Percentiles rank a stretch among this genome's conserved stretches.
These are phyloP conservation scores for Ormia ochracea DNA, from an alignment of 2,888 invertebrate genomes.

Conservation along the genomic window DNA sequence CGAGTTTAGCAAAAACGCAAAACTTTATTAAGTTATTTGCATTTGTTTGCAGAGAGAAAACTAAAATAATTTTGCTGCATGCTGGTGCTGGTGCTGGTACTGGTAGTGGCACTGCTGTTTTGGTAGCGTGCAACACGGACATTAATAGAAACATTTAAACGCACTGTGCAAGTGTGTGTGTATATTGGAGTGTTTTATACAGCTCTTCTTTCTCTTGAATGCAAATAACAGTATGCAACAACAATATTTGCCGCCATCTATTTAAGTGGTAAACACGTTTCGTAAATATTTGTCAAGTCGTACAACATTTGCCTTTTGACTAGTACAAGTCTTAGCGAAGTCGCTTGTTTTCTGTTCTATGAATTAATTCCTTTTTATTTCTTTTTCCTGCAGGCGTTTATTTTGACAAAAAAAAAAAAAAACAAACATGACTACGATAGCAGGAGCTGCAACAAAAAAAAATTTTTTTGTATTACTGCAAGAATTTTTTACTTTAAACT, in stretches of 20 bases:
- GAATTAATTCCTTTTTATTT: slow-evolving; percentile 22
- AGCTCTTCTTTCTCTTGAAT: slow-evolving; percentile 9
- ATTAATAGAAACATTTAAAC: slow-evolving; percentile 9
- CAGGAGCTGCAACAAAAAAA: no score
- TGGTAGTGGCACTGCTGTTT: no score
- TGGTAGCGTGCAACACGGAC: neutral
- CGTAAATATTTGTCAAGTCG: slow-evolving; percentile 69
- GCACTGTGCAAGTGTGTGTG: neutral
- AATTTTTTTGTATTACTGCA: no score
- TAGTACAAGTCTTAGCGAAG: slow-evolving; percentile 17
- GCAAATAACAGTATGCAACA: slow-evolving; percentile 52
- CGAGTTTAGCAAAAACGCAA: slow-evolving; percentile 10
- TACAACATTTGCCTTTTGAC: slow-evolving; percentile 64
- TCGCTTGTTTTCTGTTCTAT: slow-evolving; percentile 4
- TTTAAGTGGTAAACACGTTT: slow-evolving; percentile 68
- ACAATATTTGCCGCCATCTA: slow-evolving; percentile 51
- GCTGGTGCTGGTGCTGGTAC: no score
- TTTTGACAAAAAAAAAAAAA: no score
- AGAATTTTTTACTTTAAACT: no score
- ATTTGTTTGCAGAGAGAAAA: slow-evolving; percentile 17
- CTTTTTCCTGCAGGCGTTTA: neutral
- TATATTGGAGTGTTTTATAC: neutral
- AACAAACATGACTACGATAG: no score
- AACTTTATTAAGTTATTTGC: slow-evolving; percentile 52
- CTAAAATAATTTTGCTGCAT: slow-evolving; percentile 46